Evolutionary conservation across 1,140 invertebrate species (phyloP).

Genomic region (Thrips palmi): DNA sequence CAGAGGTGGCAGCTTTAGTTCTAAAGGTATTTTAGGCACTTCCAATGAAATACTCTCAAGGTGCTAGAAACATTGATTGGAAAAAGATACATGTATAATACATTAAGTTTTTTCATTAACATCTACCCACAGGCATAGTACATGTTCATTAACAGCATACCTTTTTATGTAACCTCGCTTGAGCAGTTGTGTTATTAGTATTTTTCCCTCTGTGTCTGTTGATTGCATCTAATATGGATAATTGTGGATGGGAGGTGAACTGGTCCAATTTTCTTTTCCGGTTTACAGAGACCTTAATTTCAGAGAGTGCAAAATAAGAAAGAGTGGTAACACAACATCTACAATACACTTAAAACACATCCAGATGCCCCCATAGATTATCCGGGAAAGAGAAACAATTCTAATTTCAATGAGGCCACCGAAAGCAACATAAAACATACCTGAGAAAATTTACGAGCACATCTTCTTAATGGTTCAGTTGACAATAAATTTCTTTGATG

Average conservation of each 20-base stretch:
- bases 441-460: slow-evolving; percentile 55
- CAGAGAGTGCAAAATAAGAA: slow-evolving; percentile 17
- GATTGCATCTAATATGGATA: slow-evolving; percentile 10
- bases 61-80: too few species aligned
- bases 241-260: slow-evolving; percentile 27
- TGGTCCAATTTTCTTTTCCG: slow-evolving; percentile 74
- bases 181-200: not conserved
- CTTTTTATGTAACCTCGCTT: slow-evolving; percentile 10
- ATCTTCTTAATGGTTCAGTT: slow-evolving; percentile 49
- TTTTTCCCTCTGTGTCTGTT: slow-evolving; percentile 1
- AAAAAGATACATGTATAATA: too few species aligned
- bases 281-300: slow-evolving; percentile 62
- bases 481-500: slow-evolving; percentile 54
- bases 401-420: too few species aligned
- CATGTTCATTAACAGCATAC: not conserved
- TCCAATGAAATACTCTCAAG: too few species aligned
- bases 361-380: too few species aligned
- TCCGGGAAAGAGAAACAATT: too few species aligned
- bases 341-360: too few species aligned
- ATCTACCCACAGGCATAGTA: too few species aligned
- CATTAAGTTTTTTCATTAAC: too few species aligned
- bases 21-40: not conserved
- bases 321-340: slow-evolving; percentile 3
- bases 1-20: slow-evolving; percentile 19
- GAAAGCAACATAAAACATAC: slow-evolving; percentile 21